Conservation (phyloP, 2,797 vertebrate genomes). For the Caiman crocodilus region DNA sequence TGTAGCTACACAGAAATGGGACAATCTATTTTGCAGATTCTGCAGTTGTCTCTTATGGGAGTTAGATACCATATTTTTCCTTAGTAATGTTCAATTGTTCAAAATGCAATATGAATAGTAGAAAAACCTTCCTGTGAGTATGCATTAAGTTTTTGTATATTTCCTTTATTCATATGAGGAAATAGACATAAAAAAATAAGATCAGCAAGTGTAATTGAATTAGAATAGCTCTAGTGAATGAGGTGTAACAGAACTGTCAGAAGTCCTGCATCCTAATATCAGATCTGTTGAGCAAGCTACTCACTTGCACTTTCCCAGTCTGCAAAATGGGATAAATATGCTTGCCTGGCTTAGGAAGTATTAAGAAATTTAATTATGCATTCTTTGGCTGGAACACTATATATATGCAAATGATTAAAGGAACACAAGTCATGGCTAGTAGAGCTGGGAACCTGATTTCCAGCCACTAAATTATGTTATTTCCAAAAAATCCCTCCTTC, state of each 20-base stretch:
- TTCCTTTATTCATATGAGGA: slow-evolving; percentile 31
- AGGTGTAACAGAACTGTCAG: background rate
- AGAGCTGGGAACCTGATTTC: background rate
- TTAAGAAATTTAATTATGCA: background rate
- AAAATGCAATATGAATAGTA: slow-evolving; percentile 32
- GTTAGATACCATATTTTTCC: background rate
- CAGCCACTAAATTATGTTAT: background rate
- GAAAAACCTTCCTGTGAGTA: slow-evolving; percentile 27
- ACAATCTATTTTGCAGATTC: background rate
- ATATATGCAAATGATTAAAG: background rate
- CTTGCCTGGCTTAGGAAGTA: background rate
- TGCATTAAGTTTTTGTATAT: slow-evolving; percentile 49
- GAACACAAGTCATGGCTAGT: background rate
- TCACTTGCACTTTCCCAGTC: background rate
- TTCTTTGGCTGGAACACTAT: background rate
- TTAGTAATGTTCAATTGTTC: background rate
- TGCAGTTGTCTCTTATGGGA: background rate
- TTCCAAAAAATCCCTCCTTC: background rate
- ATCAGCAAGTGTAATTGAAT: background rate
- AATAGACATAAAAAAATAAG: background rate
- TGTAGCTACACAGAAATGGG: background rate
- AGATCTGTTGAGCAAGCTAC: background rate
- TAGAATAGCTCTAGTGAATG: background rate
- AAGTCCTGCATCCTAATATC: background rate
- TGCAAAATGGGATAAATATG: background rate